These are phyloP conservation scores for Phymatocera aterrima DNA, from an alignment of 2,888 invertebrate genomes.

Conservation along the genomic window DNA sequence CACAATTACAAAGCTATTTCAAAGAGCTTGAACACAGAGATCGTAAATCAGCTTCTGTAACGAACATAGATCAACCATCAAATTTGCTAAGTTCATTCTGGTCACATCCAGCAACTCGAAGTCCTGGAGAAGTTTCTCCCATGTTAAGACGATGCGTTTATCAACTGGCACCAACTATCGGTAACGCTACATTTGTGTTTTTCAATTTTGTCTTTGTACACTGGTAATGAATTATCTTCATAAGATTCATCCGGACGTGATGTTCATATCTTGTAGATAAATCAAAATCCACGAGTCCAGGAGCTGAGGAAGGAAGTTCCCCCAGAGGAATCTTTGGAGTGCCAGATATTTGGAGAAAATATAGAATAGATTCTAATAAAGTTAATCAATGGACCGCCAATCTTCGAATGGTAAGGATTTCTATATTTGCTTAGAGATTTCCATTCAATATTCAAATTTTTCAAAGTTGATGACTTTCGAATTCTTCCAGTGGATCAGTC, in stretches of 20 bases:
- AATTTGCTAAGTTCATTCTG: conserved; percentile 77
- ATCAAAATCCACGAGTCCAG: conserved; percentile 71
- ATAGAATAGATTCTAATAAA: conserved; percentile 81
- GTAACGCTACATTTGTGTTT: conserved; percentile 60
- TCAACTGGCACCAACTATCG: conserved; percentile 77
- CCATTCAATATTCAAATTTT: background rate
- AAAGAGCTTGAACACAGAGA: conserved; percentile 65
- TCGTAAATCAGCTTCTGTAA: conserved; percentile 62
- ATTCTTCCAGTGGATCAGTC: conserved; percentile 90
- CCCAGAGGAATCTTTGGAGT: conserved; percentile 73
- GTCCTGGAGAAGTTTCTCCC: conserved; percentile 75
- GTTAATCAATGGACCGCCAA: conserved; percentile 89
- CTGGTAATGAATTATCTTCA: conserved; percentile 32
- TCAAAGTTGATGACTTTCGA: background rate
- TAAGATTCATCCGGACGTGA: too few relatives aligned
- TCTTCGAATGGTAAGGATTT: conserved; percentile 80
- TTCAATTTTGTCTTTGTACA: background rate
- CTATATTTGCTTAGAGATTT: background rate
- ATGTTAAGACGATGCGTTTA: conserved; percentile 77
- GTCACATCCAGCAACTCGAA: conserved; percentile 77
- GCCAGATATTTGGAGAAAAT: conserved; percentile 79
- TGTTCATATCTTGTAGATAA: conserved; percentile 59
- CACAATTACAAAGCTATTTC: conserved; percentile 65
- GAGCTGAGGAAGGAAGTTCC: conserved; percentile 74
- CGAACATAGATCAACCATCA: conserved; percentile 72